Percentiles rank a stretch among this genome's conserved stretches.
These are phyloP conservation scores for Ciona savignyi DNA, from an alignment of 23 tunicate genomes.

Conservation along the genomic window DNA sequence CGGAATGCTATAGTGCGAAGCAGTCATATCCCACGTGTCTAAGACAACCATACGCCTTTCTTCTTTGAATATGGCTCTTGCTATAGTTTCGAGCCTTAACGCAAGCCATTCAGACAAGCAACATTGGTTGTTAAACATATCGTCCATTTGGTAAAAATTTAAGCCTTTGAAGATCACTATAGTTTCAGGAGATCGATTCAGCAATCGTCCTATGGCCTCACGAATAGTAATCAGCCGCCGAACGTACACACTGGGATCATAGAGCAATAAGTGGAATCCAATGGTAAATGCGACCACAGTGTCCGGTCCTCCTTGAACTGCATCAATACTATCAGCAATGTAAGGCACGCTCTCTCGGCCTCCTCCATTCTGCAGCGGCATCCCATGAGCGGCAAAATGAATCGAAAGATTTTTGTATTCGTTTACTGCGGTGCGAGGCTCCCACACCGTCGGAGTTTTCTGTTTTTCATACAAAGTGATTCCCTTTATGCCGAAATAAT, in stretches of 20 bases:
- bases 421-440: constrained; percentile 29
- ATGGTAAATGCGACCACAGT: constrained; percentile 54
- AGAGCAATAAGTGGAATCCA: constrained; percentile 44
- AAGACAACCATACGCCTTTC: constrained; percentile 22
- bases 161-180: constrained; percentile 48
- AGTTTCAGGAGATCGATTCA: constrained; percentile 38
- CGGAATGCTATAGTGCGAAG: constrained; percentile 10
- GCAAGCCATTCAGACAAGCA: constrained; percentile 52
- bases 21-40: constrained; percentile 48
- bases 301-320: constrained; percentile 36
- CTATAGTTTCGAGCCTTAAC: constrained; percentile 27
- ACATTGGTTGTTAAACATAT: constrained; percentile 25
- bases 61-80: constrained; percentile 24
- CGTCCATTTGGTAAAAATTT: constrained; percentile 35
- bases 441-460: constrained; percentile 12
- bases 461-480: constrained; percentile 11
- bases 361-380: constrained; percentile 72
- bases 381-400: constrained; percentile 62
- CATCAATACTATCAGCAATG: constrained; percentile 44
- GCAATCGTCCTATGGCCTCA: constrained; percentile 17
- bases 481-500: not conserved
- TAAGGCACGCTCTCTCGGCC: constrained; percentile 39
- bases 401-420: constrained; percentile 12
- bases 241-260: constrained; percentile 35
- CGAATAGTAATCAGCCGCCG: constrained; percentile 29